Base-by-base conservation (phyloP, 2,888 invertebrate genomes). In the Leucoptera coffeella region DNA sequence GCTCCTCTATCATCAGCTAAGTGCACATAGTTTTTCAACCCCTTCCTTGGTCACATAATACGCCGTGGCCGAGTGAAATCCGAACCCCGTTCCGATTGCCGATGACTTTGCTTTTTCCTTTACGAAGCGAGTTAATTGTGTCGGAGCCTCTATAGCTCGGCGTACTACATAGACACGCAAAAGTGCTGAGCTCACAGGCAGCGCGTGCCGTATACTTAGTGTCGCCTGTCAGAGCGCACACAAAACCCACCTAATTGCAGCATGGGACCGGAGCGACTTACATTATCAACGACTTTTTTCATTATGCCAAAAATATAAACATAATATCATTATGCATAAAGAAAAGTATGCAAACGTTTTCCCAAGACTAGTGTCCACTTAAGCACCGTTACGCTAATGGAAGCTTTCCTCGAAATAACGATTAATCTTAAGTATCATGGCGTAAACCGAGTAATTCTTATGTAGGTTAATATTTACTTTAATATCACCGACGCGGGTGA, bases 61-160 rank as follows among this genome's bases (percentile, higher is more conserved):
- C 43, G 39, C 50, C 44, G 45, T 43, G 37, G 42, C 46, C 47
- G 45, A 55, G 48, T 50, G 53, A 59, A 62, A 60, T 52, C 56
- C 47, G 50, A 57, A 47, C 47, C 43, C 19, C 24, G 30, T 27
- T 32, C 32, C 47, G 55, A 58, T 60, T 60, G 55, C 51, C 45
- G 45, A 46, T 65, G 67, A 67, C 65, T 65, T 57, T 61, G 62
- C 51, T 38, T 56, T 62, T 45, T 42, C 47, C 45, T 44, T 43
- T 44, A 41, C 54, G n/a, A n/a, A n/a, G n/a, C n/a, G n/a, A 27
- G 55, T 57, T 60, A 61, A 64, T 64, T 61, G 50, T 56, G 57
- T 52, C 46, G 44, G 44, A 42, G 31, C 35, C 35, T 36, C 26
- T 33, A 32, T 31, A 29, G n/a, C n/a, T n/a, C n/a, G n/a, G n/a